Conservation (phyloP, 2,113 vertebrate genomes). For the Pluvianellus socialis region DNA sequence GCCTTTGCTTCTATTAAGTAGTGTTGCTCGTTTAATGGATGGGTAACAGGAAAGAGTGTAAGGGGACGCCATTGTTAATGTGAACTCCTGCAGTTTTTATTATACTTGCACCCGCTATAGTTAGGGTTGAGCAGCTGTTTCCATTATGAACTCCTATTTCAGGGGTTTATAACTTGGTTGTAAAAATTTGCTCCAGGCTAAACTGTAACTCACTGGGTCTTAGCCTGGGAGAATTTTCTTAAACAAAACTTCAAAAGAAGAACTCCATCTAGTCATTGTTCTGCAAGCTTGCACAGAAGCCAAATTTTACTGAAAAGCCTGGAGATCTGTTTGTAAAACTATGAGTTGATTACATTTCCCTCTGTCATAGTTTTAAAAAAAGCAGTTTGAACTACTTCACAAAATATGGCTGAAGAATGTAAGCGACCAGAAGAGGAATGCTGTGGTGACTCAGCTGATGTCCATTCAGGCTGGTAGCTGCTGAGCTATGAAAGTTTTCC, state of each 20-base stretch:
- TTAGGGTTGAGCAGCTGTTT: constrained; percentile 79
- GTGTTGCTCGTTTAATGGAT: constrained; percentile 72
- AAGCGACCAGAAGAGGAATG: background rate
- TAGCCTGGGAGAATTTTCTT: constrained; percentile 76
- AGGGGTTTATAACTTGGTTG: constrained; percentile 79
- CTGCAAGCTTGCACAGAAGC: constrained; percentile 20
- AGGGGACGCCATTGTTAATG: constrained; percentile 73
- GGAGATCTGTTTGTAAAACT: constrained; percentile 26
- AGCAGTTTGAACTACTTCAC: background rate
- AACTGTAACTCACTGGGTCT: constrained; percentile 68
- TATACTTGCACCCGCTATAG: constrained; percentile 66
- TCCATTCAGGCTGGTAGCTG: background rate
- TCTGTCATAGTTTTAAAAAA: background rate
- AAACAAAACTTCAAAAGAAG: constrained; percentile 60
- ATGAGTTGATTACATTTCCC: constrained; percentile 18
- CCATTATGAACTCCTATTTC: constrained; percentile 81
- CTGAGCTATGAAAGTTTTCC: background rate
- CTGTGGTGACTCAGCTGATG: background rate
- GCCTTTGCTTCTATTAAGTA: constrained; percentile 65
- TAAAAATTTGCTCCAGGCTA: constrained; percentile 77
- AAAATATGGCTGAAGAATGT: background rate
- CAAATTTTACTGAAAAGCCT: constrained; percentile 43
- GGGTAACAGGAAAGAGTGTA: constrained; percentile 74
- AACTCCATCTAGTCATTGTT: constrained; percentile 59
- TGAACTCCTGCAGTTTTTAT: constrained; percentile 78